Evolutionary conservation across 2,797 vertebrate genomes (phyloP), one percentile per base, ranked within the genome.

Genomic region (Chelidonichthys spinosus): DNA sequence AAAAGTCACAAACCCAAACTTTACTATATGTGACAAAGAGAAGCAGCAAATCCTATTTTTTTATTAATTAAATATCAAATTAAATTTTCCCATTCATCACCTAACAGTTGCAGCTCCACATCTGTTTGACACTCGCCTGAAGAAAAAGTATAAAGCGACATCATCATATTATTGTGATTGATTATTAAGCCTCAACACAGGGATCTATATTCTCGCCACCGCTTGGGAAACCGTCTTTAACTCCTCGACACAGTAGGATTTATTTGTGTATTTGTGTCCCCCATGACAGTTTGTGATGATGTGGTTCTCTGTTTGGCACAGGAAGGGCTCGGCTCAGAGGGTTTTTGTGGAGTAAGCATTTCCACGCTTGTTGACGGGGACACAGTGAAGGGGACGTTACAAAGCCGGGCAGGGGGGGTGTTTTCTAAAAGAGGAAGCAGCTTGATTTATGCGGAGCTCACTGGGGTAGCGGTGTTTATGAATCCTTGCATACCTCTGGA

Each of bases 331-430:
- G 44, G 60, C 77, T 39, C 2, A 0, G 47, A 67, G 70, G 68
- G 40, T 58, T 79, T 90, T 54, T 87, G 89, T 82, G 50, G 72
- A 78, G 80, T 90, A 83, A 90, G 90, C 89, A 70, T 84, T 90
- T 90, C 78, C 67, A 60, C 53, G 18, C 40, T 64, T 87, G 85
- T 82, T 87, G 84, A 75, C 32, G 17, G 74, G 72, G 72, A 67
- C 72, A 62, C 49, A 54, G 74, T 2, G 25, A 52, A 72, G 78
- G 49, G 49, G 47, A 63, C 2, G 42, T 49, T 60, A 66, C 42
- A 0, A 59, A 44, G 60, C 46, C 61, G 25, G 25, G 35, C 64
- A 63, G 52, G 54, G 6, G 10, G 53, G 55, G 61, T 44, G 32
- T 36, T 74, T 73, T 42, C 40, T 36, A 79, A 83, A 87, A 85